Conservation (phyloP, 2,888 invertebrate species). For the Gastracanthus pulcherrimus region DNA sequence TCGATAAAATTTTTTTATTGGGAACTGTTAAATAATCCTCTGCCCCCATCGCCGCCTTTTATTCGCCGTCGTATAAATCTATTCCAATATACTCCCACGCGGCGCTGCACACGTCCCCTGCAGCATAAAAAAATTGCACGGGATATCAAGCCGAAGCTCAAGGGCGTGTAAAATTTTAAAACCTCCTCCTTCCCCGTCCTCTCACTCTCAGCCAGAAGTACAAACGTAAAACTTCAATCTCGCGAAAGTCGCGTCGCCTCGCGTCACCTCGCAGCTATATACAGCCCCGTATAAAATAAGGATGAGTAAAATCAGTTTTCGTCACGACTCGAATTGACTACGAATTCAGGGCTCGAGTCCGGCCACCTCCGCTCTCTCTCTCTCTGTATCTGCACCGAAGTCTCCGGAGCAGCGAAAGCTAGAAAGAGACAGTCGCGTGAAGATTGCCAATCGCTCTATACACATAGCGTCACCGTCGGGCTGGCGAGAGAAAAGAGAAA, state of each 20-base stretch:
- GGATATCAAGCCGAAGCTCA: background rate
- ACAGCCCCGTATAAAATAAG: conserved; percentile 38
- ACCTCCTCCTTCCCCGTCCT: background rate
- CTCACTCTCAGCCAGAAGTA: background rate
- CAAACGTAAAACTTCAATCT: conserved; percentile 34
- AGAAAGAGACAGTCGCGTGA: background rate
- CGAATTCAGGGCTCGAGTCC: conserved; percentile 17
- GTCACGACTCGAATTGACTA: conserved; percentile 29
- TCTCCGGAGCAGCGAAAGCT: background rate
- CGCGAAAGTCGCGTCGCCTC: background rate
- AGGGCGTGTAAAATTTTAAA: conserved; percentile 41
- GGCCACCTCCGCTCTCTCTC: background rate
- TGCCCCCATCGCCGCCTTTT: background rate
- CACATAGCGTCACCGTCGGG: background rate
- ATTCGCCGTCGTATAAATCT: conserved; percentile 16
- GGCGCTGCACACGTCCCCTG: background rate
- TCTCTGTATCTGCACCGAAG: background rate
- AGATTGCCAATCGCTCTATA: conserved; percentile 48
- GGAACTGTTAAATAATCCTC: background rate
- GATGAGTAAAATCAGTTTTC: conserved; percentile 37
- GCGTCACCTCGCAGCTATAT: background rate
- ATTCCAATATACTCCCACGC: conserved; percentile 26
- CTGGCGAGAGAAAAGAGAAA: background rate
- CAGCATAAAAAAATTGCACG: conserved; percentile 10
- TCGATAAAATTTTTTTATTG: background rate